These are phyloP conservation scores for Pristionchus arcanus DNA, from an alignment of 2,888 invertebrate genomes.

Conservation along the genomic window DNA sequence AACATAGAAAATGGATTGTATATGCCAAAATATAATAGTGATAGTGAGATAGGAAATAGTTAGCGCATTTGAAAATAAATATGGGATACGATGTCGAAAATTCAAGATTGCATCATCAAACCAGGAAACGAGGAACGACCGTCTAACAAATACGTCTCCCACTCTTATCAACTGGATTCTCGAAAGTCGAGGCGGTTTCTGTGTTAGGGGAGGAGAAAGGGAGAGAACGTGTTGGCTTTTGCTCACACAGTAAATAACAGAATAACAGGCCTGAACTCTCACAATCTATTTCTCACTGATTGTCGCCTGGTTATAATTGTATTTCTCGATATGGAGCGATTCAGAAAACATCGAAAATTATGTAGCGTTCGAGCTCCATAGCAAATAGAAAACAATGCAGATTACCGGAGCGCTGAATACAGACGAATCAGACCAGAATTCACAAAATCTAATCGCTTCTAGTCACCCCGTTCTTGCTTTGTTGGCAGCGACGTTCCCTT, in stretches of 20 bases:
- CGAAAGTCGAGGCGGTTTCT: constrained; percentile 21
- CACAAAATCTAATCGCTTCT: too few relatives aligned
- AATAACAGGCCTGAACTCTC: constrained; percentile 13
- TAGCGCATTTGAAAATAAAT: neutral
- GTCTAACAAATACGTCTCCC: neutral
- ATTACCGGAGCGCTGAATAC: too few relatives aligned
- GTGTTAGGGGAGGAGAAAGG: neutral
- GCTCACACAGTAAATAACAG: constrained; percentile 43
- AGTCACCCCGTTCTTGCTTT: too few relatives aligned
- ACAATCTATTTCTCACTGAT: too few relatives aligned
- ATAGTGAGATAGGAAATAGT: neutral
- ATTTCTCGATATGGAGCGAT: too few relatives aligned
- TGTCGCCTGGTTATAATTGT: neutral
- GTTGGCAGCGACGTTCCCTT: too few relatives aligned
- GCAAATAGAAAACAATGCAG: too few relatives aligned
- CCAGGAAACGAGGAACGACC: constrained; percentile 6
- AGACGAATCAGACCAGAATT: too few relatives aligned
- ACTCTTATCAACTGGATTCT: constrained; percentile 19
- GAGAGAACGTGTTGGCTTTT: neutral
- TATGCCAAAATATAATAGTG: too few relatives aligned
- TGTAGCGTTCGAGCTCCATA: too few relatives aligned
- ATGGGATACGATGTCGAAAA: neutral
- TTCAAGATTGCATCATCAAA: neutral
- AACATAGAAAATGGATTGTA: too few relatives aligned
- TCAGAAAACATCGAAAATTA: too few relatives aligned